Base-by-base conservation (phyloP, 2,888 invertebrate genomes). In the Acleris laterana region DNA sequence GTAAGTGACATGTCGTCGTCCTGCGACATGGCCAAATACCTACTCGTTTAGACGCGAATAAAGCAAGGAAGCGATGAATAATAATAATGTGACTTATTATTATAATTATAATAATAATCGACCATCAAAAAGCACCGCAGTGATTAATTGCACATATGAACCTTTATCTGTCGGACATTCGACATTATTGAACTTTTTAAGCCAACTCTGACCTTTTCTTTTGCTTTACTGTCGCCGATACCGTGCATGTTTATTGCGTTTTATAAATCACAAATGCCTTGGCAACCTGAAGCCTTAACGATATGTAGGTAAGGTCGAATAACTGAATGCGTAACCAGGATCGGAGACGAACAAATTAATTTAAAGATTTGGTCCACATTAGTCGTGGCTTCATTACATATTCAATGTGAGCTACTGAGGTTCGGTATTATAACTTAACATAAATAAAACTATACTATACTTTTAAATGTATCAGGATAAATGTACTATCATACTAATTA, bases 171-270 rank as follows among this genome's bases (percentile, higher is more conserved):
- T 73, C 72, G 74, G 71, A 76, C 74, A 72, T 74, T 71, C 74
- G 77, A 77, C 76, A 76, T 59, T 74, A 75, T 74, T 79, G 75
- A 79, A 77, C 80, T 81, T 78, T 65, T 77, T 74, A 75, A 74
- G 74, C 77, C 71, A 69, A 63, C 57, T 69, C 55, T 74, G 79
- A 71, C 80, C 81, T 81, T 78, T 79, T 76, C 75, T 78, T 79
- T 77, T 75, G 69, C 71, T 74, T 73, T 70, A 71, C 77, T 79
- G 78, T 79, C 78, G 77, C 77, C 74, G 73, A 76, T 76, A 73
- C 69, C 76, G 73, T 74, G 73, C 74, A 76, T 77, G 76, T 78
- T 78, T 76, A 76, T 76, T 74, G 74, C 76, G 76, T 79, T 74
- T 75, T 74, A 73, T 72, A 73, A 72, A 71, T 74, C 71, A 71